Percentiles rank a stretch among this genome's conserved stretches.
Evolutionary conservation across 2,888 invertebrate species (phyloP).

Genomic region (Melipona beecheii): DNA sequence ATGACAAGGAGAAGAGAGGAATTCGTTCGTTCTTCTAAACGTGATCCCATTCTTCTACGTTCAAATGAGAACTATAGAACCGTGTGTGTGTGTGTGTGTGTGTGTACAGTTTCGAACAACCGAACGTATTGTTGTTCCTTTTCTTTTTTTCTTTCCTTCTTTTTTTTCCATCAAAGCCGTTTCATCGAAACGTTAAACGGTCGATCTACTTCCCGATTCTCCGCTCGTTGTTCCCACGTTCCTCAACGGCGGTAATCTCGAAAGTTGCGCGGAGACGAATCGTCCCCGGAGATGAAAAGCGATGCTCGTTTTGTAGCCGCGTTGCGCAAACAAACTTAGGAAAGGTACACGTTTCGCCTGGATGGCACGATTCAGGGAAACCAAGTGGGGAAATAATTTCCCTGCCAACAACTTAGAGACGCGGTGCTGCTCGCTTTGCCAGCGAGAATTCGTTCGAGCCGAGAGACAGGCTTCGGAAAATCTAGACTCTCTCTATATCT

Average conservation of each 20-base stretch:
- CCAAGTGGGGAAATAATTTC: constrained; percentile 10
- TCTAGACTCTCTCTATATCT: background rate
- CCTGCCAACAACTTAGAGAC: background rate
- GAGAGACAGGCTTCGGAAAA: background rate
- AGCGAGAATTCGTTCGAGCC: background rate
- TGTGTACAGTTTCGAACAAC: background rate
- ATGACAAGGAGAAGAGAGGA: background rate
- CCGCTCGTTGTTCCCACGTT: constrained; percentile 18
- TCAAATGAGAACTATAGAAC: constrained; percentile 4
- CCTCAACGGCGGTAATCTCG: constrained; percentile 55
- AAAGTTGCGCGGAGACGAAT: constrained; percentile 60
- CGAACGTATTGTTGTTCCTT: constrained; percentile 2
- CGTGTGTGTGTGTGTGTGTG: background rate
- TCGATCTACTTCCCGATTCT: background rate
- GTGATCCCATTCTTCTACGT: background rate
- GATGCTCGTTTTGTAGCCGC: constrained; percentile 52
- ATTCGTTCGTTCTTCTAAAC: background rate
- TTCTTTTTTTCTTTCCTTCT: no score
- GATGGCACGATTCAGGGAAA: constrained; percentile 21
- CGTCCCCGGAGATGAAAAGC: constrained; percentile 62
- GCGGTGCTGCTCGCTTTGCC: background rate
- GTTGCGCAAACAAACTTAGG: constrained; percentile 57
- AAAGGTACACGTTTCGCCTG: constrained; percentile 45
- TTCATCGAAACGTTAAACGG: constrained; percentile 37
- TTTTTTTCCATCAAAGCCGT: background rate